Evolutionary conservation across 2,888 invertebrate species (phyloP), one percentile per base, ranked within the genome.

Genomic region (Lamellibrachia satsuma): DNA sequence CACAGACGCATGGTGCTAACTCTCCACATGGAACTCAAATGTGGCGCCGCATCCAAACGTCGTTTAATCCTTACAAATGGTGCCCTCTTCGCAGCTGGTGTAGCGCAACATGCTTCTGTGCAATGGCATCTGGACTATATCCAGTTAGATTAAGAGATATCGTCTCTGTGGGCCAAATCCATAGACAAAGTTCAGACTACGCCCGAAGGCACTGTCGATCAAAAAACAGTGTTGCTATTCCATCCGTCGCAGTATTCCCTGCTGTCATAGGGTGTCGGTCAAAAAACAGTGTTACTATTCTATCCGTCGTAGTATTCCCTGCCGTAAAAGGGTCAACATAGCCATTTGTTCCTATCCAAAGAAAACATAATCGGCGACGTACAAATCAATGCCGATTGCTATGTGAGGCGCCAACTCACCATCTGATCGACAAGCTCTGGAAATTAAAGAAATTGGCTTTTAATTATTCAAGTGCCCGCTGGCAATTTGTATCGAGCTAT

Each of bases 61-160:
- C 75, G 75, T 75, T 75, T 75, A 75, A 75, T 75, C 75, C 75
- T 22, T 75, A 75, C n/a, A 15, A 75, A 75, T n/a, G 15, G 22
- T 22, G 75, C 22, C 75, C 22, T 75, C 75, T 75, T 75, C 22
- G 6, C 75, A 75, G 75, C 75, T 75, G 75, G 75, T 22, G 22
- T 75, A 15, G n/a, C 22, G 75, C 75, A 75, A 75, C 75, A 22
- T 11, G n/a, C 75, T 75, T 75, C 75, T 4, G 75, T n/a, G 75
- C 75, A 75, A 0, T 75, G 75, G 75, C 75, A 75, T 75, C 75
- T 75, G 75, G 75, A 22, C 75, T n/a, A 22, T 75, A 75, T 75
- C 75, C 75, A 75, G 75, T 75, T 22, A 75, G 75, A 75, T 75
- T 75, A 75, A 75, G 75, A 75, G 75, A 75, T 75, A 75, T n/a